Evolutionary conservation across 2,113 vertebrate genomes (phyloP).

Genomic region (Eonycteris spelaea): DNA sequence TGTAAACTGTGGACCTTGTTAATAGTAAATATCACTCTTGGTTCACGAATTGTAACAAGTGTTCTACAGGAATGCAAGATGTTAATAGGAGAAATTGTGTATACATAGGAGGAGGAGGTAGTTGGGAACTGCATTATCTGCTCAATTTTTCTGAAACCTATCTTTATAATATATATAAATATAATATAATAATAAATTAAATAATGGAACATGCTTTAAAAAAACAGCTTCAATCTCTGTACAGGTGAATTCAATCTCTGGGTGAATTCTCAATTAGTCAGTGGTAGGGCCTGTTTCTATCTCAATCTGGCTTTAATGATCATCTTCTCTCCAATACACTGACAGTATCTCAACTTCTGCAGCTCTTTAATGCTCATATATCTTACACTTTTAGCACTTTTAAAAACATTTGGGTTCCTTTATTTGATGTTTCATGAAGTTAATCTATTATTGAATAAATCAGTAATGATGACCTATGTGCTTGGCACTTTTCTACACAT

Average conservation of each 20-base stretch:
- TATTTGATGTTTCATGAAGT: background rate
- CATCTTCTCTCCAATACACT: background rate
- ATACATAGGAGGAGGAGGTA: background rate
- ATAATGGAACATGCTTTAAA: background rate
- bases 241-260: no score
- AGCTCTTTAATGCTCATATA: background rate
- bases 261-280: background rate
- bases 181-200: background rate
- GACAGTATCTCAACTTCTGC: background rate
- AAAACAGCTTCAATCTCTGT: background rate
- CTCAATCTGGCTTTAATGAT: background rate
- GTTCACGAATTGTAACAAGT: background rate
- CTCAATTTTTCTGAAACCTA: background rate
- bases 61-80: background rate
- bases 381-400: background rate
- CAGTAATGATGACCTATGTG: background rate
- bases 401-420: background rate
- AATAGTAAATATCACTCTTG: background rate
- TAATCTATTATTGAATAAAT: background rate
- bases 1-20: background rate
- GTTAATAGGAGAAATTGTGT: background rate
- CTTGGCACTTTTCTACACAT: no score
- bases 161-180: background rate
- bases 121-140: background rate
- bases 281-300: background rate